Evolutionary conservation across 2,113 vertebrate species (phyloP), one percentile per base, ranked within the genome.

Genomic region (Platanista minor): DNA sequence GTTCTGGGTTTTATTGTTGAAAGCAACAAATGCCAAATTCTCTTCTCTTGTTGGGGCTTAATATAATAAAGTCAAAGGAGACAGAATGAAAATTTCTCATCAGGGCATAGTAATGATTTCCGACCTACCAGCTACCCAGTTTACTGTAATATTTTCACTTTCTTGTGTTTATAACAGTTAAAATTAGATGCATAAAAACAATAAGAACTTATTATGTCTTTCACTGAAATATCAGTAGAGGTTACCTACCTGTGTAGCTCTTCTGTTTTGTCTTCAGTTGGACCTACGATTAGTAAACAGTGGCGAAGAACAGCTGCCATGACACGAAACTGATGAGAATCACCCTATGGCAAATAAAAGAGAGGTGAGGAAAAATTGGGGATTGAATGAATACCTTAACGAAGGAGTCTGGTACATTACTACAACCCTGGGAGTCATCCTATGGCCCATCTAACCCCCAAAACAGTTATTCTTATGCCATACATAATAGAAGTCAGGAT

Each of bases 181-280:
- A 92, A 94, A 59, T 59, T 8, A 71, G 62, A 93, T 18, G 14
- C 43, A 46, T 49, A 54, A 61, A 89, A 84, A 90, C 15, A 82
- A 4, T 4, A 88, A 81, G 64, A 87, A 87, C 2, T 8, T 25
- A 41, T 7, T 54, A 21, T 31, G 7, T 13, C 72, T 49, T 84
- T 84, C 46, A 72, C 0, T 49, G 46, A 49, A 25, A 12, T 20
- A 91, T 27, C 74, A 82, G 49, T 3, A 84, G 71, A 87, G 80
- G 57, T 59, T 77, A 98, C 99, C 87, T 96, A 99, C 99, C 99
- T 99, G 99, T 99, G 99, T 71, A 99, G 98, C 97, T 99, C 99
- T 97, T 99, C 99, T 0, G 99, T 99, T 99, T 99, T 99, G 72
- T 99, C 99, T 98, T 99, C 99, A 10, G 99, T 99, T 96, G 99